phyloP scores from a whole-genome alignment of 2,797 vertebrate genomes.

The Labeo calbasu region DNA sequence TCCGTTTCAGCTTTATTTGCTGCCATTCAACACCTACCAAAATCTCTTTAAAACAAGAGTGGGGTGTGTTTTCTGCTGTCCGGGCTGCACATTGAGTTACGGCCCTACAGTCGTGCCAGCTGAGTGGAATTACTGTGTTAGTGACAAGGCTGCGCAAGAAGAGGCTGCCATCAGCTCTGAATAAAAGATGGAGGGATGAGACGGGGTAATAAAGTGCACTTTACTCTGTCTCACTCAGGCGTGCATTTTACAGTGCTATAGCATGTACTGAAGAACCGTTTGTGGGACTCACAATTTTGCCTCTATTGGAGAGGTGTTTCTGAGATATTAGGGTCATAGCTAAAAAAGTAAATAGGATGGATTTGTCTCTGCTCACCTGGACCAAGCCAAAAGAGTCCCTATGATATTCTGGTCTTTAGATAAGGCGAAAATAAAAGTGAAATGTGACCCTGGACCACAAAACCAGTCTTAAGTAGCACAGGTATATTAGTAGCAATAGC shows the following conservation, averaged over 20 bases:
- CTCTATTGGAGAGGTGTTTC: background rate
- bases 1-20: slow-evolving; percentile 67
- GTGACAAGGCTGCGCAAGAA: slow-evolving; percentile 65
- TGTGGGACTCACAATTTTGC: background rate
- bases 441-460: no score
- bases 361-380: background rate
- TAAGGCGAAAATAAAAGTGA: no score
- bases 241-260: background rate
- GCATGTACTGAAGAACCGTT: background rate
- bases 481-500: no score
- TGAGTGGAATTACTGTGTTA: slow-evolving; percentile 71
- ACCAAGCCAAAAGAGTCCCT: background rate
- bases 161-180: slow-evolving; percentile 33
- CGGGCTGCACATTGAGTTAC: slow-evolving; percentile 58
- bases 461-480: no score
- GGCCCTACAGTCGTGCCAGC: slow-evolving; percentile 55
- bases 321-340: background rate
- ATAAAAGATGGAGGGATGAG: slow-evolving; percentile 51
- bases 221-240: slow-evolving; percentile 7
- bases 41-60: slow-evolving; percentile 61
- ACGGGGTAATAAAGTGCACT: slow-evolving; percentile 30
- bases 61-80: slow-evolving; percentile 56
- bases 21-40: slow-evolving; percentile 68
- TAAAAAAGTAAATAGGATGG: background rate
- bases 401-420: no score